Base-by-base conservation (phyloP, 2,888 invertebrate genomes). In the Drosophila mettleri region DNA sequence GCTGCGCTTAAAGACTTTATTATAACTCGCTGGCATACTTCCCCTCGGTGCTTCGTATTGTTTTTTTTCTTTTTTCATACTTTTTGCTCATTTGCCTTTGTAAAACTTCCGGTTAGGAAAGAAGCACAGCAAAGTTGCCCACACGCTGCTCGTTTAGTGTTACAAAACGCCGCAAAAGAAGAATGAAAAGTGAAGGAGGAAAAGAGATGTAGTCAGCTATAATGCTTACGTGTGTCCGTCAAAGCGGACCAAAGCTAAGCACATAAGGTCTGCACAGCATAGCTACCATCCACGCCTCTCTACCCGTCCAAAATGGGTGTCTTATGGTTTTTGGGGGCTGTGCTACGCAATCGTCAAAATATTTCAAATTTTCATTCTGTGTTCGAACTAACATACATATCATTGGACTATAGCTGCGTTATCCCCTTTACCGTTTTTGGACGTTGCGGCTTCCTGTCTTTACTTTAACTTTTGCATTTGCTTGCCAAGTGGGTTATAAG, bases 61-160 rank as follows among this genome's bases (percentile, higher is more conserved):
- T n/a, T n/a, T 49, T 34, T 41, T 58, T 22, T 27, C 29, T 65
- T 55, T 79, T 69, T 75, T 69, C 78, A 75, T 76, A 74, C 63
- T 83, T 83, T 83, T 83, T 86, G 83, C 83, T 86, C 86, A 80
- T 80, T 83, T 86, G 86, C 80, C 69, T 87, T 74, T 83, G 83
- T 88, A 76, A 83, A 83, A 88, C 83, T 83, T 83, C 83, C 83
- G 83, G 83, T 83, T 80, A 72, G 62, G 69, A 78, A 87, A 82
- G 64, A 75, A 75, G 61, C 54, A 76, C 52, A 61, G 51, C 59
- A 72, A 67, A 71, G 71, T 84, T 85, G 74, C 81, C 78, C 86
- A 78, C 84, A 84, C 78, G 81, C 78, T 74, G 81, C 78, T 70
- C 86, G 84, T 73, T 78, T 85, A 69, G 67, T 68, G 75, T 82